These are phyloP conservation scores for Drosophila yakuba DNA, from an alignment of 1,140 invertebrate species.

Conservation along the genomic window DNA sequence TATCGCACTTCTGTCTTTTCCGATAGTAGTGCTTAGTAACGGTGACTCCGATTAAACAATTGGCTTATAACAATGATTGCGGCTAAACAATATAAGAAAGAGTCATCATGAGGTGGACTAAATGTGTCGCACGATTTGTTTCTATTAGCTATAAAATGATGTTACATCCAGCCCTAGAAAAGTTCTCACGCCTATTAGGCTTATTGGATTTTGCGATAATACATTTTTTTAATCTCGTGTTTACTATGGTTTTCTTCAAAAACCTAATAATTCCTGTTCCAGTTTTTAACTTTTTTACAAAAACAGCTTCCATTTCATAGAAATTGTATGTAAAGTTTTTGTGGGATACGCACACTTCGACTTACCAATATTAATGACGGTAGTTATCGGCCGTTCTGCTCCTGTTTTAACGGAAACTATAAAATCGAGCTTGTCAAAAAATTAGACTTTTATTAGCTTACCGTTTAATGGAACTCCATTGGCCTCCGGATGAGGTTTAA, in stretches of 20 bases:
- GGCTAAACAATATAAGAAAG: conserved; percentile 2
- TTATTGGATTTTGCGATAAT: too few species aligned
- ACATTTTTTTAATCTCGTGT: too few species aligned
- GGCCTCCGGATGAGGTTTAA: conserved; percentile 19
- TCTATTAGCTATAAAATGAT: too few species aligned
- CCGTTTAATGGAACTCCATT: conserved; percentile 4
- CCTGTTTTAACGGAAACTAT: conserved; percentile 26
- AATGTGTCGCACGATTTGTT: too few species aligned
- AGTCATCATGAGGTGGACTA: conserved; percentile 40
- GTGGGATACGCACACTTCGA: background rate
- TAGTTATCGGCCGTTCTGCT: conserved; percentile 32
- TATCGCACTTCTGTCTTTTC: conserved; percentile 10
- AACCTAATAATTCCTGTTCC: too few species aligned
- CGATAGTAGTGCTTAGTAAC: conserved; percentile 35
- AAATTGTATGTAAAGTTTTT: background rate
- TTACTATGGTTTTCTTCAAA: too few species aligned
- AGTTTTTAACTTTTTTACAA: background rate
- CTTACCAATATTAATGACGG: conserved; percentile 69
- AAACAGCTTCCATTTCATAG: too few species aligned
- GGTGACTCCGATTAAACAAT: conserved; percentile 27
- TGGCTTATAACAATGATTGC: conserved; percentile 30
- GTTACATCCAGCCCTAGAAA: too few species aligned
- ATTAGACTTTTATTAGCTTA: conserved; percentile 1
- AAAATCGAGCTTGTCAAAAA: background rate
- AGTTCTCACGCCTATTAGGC: too few species aligned